Evolutionary conservation across 2,888 invertebrate genomes (phyloP).

Genomic region (Synergus laeviventris): DNA sequence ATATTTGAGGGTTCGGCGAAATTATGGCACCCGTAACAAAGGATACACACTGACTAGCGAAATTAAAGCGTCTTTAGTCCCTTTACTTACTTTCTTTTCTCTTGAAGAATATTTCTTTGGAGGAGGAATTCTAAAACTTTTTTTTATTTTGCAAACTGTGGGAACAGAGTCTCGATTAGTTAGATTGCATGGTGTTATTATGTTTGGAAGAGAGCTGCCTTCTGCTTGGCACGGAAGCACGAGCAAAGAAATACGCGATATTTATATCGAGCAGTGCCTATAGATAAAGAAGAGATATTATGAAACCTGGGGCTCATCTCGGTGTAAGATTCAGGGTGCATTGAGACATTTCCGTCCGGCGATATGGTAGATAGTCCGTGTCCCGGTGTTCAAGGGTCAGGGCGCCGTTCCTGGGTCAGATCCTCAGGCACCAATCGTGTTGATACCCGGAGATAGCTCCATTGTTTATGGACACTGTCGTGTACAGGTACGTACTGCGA

Average conservation of each 20-base stretch:
- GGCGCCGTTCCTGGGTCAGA: conserved; percentile 69
- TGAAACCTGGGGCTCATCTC: conserved; percentile 28
- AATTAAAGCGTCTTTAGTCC: conserved; percentile 11
- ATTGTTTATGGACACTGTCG: conserved; percentile 71
- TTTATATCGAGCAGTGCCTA: conserved; percentile 2
- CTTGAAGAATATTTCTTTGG: background rate
- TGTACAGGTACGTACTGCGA: conserved; percentile 61
- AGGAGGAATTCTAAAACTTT: background rate
- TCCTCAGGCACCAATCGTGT: conserved; percentile 67
- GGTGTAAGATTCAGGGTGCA: conserved; percentile 49
- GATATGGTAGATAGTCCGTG: conserved; percentile 64
- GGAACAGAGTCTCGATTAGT: background rate
- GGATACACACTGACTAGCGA: background rate
- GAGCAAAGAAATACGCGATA: conserved; percentile 6
- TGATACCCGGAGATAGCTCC: conserved; percentile 71
- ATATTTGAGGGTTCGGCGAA: conserved; percentile 34
- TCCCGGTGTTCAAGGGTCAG: conserved; percentile 62
- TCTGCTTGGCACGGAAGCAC: conserved; percentile 29
- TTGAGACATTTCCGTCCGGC: conserved; percentile 69
- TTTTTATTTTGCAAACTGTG: background rate
- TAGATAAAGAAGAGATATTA: conserved; percentile 27
- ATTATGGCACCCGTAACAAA: conserved; percentile 38
- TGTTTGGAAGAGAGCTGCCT: background rate
- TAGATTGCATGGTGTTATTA: background rate
- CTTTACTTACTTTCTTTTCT: conserved; percentile 13